Evolutionary conservation across 2,113 vertebrate genomes (phyloP), one percentile per base, ranked within the genome.

Genomic region (Catagonus wagneri): DNA sequence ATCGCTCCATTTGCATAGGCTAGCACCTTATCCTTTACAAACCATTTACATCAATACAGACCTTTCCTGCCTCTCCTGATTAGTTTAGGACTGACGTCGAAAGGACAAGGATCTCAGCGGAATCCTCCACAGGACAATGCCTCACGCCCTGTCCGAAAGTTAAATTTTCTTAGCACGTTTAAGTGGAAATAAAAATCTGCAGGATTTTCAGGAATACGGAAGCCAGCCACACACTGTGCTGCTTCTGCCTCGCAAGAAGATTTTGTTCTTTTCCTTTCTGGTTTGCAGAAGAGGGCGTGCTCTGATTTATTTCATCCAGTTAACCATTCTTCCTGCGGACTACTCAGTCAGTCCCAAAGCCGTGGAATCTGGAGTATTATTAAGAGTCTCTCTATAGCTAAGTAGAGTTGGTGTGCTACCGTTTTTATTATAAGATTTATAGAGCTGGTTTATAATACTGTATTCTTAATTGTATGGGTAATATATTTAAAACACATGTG

Each of bases 401-500:
- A 95, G 83, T 91, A 86, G 74, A 90, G 23, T 89, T 94, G 78
- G 79, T 90, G 72, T 91, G 79, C 92, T 83, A 75, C 89, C 96
- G 94, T 80, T 94, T 96, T 96, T 96, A 91, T 84, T 89, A 76
- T 93, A 94, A 95, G 94, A 98, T 98, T 98, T 98, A 97, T 97
- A 95, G 27, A 93, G 86, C 85, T 84, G 3, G 79, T 97, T 97
- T 96, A 96, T 97, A 98, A 97, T 96, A 96, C 90, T 87, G 78
- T 95, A 75, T 95, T 96, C 95, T 97, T 98, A 98, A 98, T 97
- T 98, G 97, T 89, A 72, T 92, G 97, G 95, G 96, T 97, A 98
- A 98, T 92, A 95, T 95, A 97, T 98, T 97, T 98, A 98, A 98
- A 98, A 98, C 97, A 98, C 66, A 96, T 96, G 97, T 97, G 96